A percentile compares a stretch with the other conserved stretches of the same genome.
These are phyloP conservation scores for Psettodes erumei DNA, from an alignment of 2,113 vertebrate genomes.

Conservation along the genomic window DNA sequence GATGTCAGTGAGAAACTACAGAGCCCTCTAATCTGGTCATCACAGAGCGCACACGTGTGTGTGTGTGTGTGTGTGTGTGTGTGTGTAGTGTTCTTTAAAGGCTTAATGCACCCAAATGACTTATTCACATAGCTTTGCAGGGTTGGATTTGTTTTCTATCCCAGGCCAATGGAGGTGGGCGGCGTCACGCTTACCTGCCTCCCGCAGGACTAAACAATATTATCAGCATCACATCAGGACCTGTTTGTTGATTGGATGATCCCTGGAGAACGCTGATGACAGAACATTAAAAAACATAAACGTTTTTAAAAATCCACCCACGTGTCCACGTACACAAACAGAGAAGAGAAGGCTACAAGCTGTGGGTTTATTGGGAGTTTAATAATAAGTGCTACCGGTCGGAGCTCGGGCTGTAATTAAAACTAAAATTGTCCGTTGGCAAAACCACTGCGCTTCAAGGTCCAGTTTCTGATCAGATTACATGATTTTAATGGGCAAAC, in stretches of 20 bases:
- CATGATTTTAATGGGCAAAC: neutral
- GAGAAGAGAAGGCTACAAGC: too few species aligned
- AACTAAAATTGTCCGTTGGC: neutral
- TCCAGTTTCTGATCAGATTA: neutral
- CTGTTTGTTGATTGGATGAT: neutral
- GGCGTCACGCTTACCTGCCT: neutral
- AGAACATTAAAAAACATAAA: too few species aligned
- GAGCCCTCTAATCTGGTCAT: constrained; percentile 67
- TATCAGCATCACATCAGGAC: too few species aligned
- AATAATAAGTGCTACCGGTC: too few species aligned
- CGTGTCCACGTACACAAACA: too few species aligned
- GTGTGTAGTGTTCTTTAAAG: neutral
- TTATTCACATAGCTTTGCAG: neutral
- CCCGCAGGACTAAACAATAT: neutral
- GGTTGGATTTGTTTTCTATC: neutral
- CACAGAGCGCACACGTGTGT: constrained; percentile 26
- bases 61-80: constrained; percentile 15
- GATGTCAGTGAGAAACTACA: constrained; percentile 56
- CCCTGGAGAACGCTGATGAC: neutral
- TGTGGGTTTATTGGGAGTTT: neutral
- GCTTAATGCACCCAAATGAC: neutral
- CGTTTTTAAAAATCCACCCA: too few species aligned
- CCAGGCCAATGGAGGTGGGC: neutral
- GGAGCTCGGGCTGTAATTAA: too few species aligned
- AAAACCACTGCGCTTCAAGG: neutral